Evolutionary conservation across 2,888 invertebrate genomes (phyloP), one percentile per base, ranked within the genome.

Genomic region (Disparrhopalites patrizii): DNA sequence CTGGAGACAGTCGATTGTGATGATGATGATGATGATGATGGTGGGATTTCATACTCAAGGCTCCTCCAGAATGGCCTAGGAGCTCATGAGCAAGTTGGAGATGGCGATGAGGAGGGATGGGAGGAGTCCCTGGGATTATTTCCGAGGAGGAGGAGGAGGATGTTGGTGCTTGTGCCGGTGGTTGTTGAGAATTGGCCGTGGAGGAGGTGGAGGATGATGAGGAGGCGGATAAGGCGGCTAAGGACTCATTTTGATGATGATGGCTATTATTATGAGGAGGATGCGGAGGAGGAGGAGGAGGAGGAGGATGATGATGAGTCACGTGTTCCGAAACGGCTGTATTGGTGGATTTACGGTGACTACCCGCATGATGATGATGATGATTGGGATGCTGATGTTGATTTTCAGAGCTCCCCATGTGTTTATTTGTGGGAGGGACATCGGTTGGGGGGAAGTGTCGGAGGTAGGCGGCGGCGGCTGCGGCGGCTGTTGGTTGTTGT

Each of bases 251-350:
- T 10, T 50, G 15, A 15, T 8, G 10, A 2, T 50, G 15, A 20
- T 18, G n/a, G n/a, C n/a, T n/a, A 20, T 63, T 33, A 18, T 20
- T 52, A 25, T 54, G 52, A 8, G 30, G 27, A 33, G n/a, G 36
- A 25, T 61, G 25, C 56, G 65, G 43, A 57, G 65, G 23, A 66
- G 57, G 28, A 52, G 61, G 31, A 62, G 66, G n/a, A 60, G 57
- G 3, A 36, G 30, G 20, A 8, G 56, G 62, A 28, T 28, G 56
- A 36, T 56, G 28, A 33, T 36, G 30, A 18, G n/a, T n/a, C n/a
- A n/a, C n/a, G n/a, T 56, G 36, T 36, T 33, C 56, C 36, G 61
- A 31, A 33, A 20, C 8, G 27, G 38, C 36, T 38, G 57, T 20
- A 25, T 47, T n/a, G 3, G 30, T 23, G 60, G 47, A 3, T 47